A percentile compares a stretch with the other conserved stretches of the same genome.
Conservation (phyloP, 2,797 vertebrate genomes). For the Avahi laniger region DNA sequence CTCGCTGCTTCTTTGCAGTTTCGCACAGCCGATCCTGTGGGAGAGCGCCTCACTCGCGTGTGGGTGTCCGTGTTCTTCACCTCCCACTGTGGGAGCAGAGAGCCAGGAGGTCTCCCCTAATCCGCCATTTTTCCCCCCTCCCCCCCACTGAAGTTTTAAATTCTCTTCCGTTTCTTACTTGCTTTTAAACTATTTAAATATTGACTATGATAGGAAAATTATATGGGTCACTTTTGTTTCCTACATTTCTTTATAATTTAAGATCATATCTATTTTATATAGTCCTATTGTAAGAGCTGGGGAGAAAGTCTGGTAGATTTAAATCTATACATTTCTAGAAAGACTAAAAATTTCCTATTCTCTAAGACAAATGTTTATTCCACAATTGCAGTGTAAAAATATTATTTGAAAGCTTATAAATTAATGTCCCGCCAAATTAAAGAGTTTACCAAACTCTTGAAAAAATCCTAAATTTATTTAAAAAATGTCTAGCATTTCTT, state of each 20-base stretch:
- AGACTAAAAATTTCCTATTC: background rate
- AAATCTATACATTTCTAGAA: background rate
- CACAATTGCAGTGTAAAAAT: background rate
- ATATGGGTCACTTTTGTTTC: background rate
- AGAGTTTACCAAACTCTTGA: background rate
- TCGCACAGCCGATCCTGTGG: too few species aligned
- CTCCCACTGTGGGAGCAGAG: too few species aligned
- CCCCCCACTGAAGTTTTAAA: constrained; percentile 21
- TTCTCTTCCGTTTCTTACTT: background rate
- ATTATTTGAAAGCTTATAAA: constrained; percentile 33
- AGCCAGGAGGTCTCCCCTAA: too few species aligned
- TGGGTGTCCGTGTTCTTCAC: too few species aligned
- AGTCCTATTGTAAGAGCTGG: background rate
- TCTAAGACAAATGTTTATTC: background rate
- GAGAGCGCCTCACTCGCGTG: too few species aligned
- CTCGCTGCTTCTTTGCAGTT: too few species aligned
- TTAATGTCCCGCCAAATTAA: background rate
- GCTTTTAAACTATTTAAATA: constrained; percentile 33
- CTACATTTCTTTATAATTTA: constrained; percentile 35
- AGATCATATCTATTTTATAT: background rate
- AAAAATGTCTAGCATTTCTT: background rate
- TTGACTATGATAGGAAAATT: background rate
- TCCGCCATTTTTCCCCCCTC: too few species aligned
- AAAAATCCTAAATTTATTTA: background rate
- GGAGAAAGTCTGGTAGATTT: background rate